Evolutionary conservation across 2,888 invertebrate genomes (phyloP), one percentile per base, ranked within the genome.

Genomic region (Cataglyphis livida): DNA sequence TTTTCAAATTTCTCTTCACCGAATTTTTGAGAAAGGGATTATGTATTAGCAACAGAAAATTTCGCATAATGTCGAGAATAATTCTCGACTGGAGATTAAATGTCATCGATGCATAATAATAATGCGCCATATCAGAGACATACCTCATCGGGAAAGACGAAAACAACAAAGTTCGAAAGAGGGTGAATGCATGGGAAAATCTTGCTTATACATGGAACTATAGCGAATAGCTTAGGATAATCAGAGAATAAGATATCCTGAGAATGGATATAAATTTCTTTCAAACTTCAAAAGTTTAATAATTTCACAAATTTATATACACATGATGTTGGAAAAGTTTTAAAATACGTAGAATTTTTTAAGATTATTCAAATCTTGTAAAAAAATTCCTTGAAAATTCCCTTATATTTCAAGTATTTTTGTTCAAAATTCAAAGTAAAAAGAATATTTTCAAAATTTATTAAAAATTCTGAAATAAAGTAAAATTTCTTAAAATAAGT

Each of bases 81-180:
- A 78, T 6, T 59, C 15, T 21, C 15, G 28, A n/a, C 25, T 54
- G 54, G 61, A 82, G 84, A 88, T 87, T 89, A 82, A 82, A 88
- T 82, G 48, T 57, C 48, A 38, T 59, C 59, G 44, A 76, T 78
- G 66, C 59, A 78, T 61, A 61, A 78, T 21, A 48, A 82, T 78
- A 82, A 82, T 78, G 84, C 65, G 83, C 75, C 85, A 89, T 85
- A 74, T 84, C 68, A 64, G 82, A 64, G 75, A 89, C 75, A 87
- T 87, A n/a, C 76, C 35, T 57, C 64, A n/a, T 4, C 38, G 38
- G 25, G 21, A 21, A 76, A 78, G 41, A 78, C 48, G 44, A 57
- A 78, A 25, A 35, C 32, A 38, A 21, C 38, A 12, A 74, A 10
- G 10, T 66, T 66, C 21, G 76, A 76, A 76, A 6, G 51, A 54